Evolutionary conservation across 2,888 invertebrate species (phyloP).

Genomic region (Rotaria macrura): DNA sequence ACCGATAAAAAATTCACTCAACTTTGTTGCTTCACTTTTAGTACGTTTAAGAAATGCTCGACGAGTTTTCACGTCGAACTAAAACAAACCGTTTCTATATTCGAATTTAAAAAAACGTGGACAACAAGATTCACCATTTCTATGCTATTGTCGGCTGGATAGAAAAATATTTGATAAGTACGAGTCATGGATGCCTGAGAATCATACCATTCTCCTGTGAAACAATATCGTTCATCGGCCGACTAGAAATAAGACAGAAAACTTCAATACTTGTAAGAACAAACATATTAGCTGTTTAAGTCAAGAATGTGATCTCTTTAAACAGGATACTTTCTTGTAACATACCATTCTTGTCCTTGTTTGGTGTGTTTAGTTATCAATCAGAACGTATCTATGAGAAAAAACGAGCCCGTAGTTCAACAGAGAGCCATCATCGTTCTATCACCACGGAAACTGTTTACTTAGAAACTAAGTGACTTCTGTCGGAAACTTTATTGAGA

Average conservation of each 20-base stretch:
- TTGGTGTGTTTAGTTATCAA: background rate
- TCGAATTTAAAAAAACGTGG: background rate
- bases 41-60: conserved; percentile 49
- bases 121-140: conserved; percentile 60
- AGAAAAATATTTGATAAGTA: conserved; percentile 67
- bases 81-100: background rate
- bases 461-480: background rate
- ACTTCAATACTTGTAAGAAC: background rate
- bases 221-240: conserved; percentile 45
- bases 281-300: background rate
- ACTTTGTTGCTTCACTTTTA: conserved; percentile 43
- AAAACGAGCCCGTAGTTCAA: background rate
- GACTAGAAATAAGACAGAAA: background rate
- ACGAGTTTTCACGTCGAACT: conserved; percentile 51
- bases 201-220: conserved; percentile 73
- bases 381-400: background rate
- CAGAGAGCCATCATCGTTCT: background rate
- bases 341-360: background rate
- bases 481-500: background rate
- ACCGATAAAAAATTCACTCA: conserved; percentile 50
- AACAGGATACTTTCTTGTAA: background rate
- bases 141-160: conserved; percentile 64
- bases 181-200: conserved; percentile 64
- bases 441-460: background rate
- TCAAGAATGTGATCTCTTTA: no score